Evolutionary conservation across 2,888 invertebrate species (phyloP).

Genomic region (Thysanoteuthis rhombus): DNA sequence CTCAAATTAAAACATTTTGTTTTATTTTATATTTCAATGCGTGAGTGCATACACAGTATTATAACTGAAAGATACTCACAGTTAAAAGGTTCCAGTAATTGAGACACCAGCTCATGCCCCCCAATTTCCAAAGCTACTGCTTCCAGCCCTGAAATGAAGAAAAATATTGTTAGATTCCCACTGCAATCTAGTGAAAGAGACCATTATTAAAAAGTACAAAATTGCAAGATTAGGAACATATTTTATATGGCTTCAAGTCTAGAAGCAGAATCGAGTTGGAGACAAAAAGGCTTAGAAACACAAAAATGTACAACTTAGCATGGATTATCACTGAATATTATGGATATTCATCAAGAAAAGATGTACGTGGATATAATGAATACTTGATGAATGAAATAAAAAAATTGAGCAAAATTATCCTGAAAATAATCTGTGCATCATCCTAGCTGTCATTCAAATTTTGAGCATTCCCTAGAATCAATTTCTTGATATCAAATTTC

Average conservation of each 20-base stretch:
- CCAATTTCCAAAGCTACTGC: slow-evolving; percentile 57
- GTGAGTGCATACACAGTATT: not conserved
- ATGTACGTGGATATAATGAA: not conserved
- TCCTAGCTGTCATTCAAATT: no score
- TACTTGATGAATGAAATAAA: no score
- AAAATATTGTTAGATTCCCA: not conserved
- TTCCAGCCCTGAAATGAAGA: slow-evolving; percentile 50
- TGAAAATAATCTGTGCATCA: no score
- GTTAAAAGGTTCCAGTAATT: slow-evolving; percentile 50
- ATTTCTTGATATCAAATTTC: no score
- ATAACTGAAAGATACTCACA: slow-evolving; percentile 42
- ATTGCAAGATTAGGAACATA: not conserved
- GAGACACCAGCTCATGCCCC: slow-evolving; percentile 43
- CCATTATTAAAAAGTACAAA: not conserved
- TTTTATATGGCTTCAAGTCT: no score
- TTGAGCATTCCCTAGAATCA: no score
- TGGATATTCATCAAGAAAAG: not conserved
- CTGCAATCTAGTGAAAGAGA: not conserved
- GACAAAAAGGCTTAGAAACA: not conserved
- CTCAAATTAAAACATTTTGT: no score
- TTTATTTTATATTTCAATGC: not conserved
- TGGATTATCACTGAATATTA: not conserved
- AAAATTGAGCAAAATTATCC: no score
- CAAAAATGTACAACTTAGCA: not conserved
- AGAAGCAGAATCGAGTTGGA: no score